Evolutionary conservation across 2,113 vertebrate genomes (phyloP).

Genomic region (Erythrolamprus reginae): DNA sequence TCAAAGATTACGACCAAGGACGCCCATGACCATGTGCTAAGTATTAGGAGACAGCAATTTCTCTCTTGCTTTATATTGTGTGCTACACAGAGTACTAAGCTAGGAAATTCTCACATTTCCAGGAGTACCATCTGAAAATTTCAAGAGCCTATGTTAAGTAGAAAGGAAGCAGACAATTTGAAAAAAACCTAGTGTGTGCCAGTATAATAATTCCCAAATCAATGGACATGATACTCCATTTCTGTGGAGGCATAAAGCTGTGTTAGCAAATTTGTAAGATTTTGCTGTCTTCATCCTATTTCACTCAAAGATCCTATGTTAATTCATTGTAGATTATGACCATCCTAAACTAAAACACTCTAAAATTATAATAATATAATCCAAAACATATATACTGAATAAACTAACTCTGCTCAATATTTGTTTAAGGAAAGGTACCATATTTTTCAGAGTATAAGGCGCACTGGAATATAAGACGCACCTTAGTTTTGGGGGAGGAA

Average conservation of each 20-base stretch:
- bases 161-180: neutral
- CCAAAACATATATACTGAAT: neutral
- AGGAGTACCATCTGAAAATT: neutral
- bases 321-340: neutral
- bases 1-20: neutral
- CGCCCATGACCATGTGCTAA: neutral
- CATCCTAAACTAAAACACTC: neutral
- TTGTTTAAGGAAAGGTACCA: neutral
- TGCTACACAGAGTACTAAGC: neutral
- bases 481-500: no score
- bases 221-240: neutral
- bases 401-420: neutral
- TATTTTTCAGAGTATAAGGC: no score
- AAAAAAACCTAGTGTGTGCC: neutral
- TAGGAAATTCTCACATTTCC: neutral
- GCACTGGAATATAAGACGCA: no score
- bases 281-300: neutral
- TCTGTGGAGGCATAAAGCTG: neutral
- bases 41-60: neutral
- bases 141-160: neutral
- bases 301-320: neutral
- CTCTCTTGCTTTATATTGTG: neutral
- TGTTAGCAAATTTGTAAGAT: neutral
- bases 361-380: neutral
- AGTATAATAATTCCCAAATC: neutral